A percentile compares a stretch with the other conserved stretches of the same genome.
Evolutionary conservation across 2,113 vertebrate species (phyloP).

Genomic region (Bubalus kerabau): DNA sequence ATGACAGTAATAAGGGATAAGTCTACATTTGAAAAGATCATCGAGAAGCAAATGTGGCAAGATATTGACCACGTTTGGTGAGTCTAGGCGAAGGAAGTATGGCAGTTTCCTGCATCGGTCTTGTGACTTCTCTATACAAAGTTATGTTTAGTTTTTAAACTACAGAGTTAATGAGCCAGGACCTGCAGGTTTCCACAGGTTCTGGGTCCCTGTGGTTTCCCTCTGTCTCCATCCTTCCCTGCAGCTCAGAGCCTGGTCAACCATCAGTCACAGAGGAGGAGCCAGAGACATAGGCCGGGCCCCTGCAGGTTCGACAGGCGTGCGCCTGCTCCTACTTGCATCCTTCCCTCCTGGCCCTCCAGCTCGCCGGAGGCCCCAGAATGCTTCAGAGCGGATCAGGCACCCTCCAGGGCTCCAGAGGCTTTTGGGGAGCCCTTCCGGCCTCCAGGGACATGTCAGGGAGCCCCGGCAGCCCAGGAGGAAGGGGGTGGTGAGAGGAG

Average conservation of each 20-base stretch:
- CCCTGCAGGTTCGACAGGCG: neutral
- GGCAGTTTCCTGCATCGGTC: neutral
- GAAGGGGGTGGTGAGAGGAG: neutral
- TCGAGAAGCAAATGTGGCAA: neutral
- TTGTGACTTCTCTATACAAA: neutral
- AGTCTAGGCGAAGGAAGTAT: neutral
- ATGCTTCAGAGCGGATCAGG: rapidly evolving
- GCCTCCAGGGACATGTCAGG: neutral
- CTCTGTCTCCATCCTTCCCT: neutral
- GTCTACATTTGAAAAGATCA: too few relatives aligned
- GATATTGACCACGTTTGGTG: neutral
- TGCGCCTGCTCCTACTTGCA: neutral
- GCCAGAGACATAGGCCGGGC: neutral
- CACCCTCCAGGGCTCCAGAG: neutral
- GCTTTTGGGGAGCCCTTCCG: neutral
- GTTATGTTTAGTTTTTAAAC: neutral
- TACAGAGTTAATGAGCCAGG: neutral
- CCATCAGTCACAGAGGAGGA: neutral
- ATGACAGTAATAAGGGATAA: neutral
- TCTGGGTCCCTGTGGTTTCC: neutral
- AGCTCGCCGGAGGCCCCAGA: neutral
- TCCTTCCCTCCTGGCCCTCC: neutral
- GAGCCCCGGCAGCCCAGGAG: neutral
- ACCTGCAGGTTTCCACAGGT: neutral
- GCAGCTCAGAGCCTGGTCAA: neutral